Base-by-base conservation (phyloP, 2,888 invertebrate genomes). In the Luperina nickerlii region DNA sequence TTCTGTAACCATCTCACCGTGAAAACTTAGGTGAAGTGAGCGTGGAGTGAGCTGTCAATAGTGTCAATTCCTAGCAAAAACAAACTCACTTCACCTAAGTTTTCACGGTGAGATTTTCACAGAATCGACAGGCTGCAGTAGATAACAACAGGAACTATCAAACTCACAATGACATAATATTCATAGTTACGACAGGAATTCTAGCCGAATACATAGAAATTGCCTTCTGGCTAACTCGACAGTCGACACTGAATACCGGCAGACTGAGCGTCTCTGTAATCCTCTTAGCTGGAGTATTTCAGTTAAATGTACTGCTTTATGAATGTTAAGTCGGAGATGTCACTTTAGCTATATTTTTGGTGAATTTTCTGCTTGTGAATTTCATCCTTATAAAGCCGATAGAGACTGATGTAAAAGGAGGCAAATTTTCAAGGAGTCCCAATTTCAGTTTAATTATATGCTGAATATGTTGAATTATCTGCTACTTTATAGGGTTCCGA, bases 191-290 rank as follows among this genome's bases (percentile, higher is more conserved):
- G 71, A 48, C 51, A 74, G 80, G 67, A 82, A 80, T 87, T 75
- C 62, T 67, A 78, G 74, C 24, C 27, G 66, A 76, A 74, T 82
- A 87, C 63, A 78, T 87, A 65, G 77, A 57, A 51, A 69, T 75
- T 81, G 79, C 69, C 76, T 80, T 87, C 79, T 77, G 80, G 79
- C 72, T 85, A 75, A 73, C 74, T 54, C 62, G 13, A 68, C n/a
- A 73, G 73, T 54, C 62, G 13, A 68, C n/a, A 48, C 68, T 24
- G 71, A 85, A 82, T 82, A 72, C 71, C 82, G 65, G 24, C 15
- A 74, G 51, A 65, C 76, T 71, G 68, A 57, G 57, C 57, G 68
- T 71, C 76, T 74, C 57, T 51, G 70, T 83, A 85, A 85, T 70
- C 82, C 81, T 81, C 76, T 83, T 81, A 81, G 57, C 65, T 2